phyloP scores from a whole-genome alignment of 1,140 invertebrate genomes.

The Neodiprion lecontei region DNA sequence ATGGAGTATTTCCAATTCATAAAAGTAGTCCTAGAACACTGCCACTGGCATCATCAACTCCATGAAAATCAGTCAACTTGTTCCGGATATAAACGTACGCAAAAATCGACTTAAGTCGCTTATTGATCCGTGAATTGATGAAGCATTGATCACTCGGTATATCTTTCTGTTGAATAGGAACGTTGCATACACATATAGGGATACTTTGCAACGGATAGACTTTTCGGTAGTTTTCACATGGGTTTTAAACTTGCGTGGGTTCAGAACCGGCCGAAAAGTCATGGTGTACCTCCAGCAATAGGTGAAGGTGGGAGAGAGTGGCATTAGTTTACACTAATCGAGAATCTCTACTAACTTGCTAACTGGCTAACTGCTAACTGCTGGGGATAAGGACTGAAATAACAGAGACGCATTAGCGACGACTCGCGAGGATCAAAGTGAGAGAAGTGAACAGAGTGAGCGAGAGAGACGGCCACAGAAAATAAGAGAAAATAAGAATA shows the following conservation, averaged over 20 bases:
- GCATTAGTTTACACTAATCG: slow-evolving; percentile 42
- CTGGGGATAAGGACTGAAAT: slow-evolving; percentile 53
- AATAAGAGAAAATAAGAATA: slow-evolving; percentile 30
- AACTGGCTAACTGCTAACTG: slow-evolving; percentile 22
- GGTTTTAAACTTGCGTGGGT: not conserved
- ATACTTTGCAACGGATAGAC: too few relatives aligned
- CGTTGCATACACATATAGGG: too few relatives aligned
- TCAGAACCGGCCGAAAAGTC: not conserved
- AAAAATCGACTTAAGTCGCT: too few relatives aligned
- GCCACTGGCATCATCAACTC: too few relatives aligned
- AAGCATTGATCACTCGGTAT: too few relatives aligned
- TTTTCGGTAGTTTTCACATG: too few relatives aligned
- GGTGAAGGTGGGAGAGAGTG: slow-evolving; percentile 14
- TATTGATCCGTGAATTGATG: too few relatives aligned
- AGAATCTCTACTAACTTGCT: slow-evolving; percentile 38
- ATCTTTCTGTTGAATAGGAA: too few relatives aligned
- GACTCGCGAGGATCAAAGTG: slow-evolving; percentile 49
- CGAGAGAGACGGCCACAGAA: slow-evolving; percentile 24
- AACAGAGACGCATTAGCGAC: slow-evolving; percentile 58
- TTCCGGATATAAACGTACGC: too few relatives aligned
- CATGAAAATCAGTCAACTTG: too few relatives aligned
- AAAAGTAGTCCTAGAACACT: too few relatives aligned
- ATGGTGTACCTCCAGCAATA: not conserved
- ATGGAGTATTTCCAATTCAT: too few relatives aligned
- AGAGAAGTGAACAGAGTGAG: slow-evolving; percentile 21